Conservation (phyloP, 2,888 invertebrate genomes). For the Caenorhabditis sinica region DNA sequence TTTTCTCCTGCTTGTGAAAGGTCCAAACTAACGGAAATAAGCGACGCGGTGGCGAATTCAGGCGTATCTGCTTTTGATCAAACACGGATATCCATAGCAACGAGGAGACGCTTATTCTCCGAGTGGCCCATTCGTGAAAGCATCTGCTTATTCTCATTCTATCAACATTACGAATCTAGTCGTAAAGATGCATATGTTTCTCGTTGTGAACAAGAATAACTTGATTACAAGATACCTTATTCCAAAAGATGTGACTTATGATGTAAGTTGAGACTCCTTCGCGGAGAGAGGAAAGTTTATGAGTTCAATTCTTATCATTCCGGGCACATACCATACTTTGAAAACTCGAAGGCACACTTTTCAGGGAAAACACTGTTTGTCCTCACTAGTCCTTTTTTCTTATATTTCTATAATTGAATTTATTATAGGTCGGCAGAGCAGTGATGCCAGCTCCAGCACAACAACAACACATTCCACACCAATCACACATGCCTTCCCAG, state of each 20-base stretch:
- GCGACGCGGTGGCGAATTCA: neutral
- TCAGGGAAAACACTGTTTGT: neutral
- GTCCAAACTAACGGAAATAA: conserved; percentile 10
- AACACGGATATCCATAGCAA: conserved; percentile 17
- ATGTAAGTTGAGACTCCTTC: conserved; percentile 18
- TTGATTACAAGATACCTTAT: neutral
- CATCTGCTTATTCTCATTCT: conserved; percentile 2
- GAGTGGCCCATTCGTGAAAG: neutral
- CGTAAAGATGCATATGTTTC: conserved; percentile 11
- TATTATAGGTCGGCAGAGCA: conserved; percentile 58
- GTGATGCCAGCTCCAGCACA: conserved; percentile 49
- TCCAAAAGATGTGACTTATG: conserved; percentile 30
- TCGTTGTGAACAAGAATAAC: neutral
- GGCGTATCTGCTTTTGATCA: neutral
- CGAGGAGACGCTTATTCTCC: neutral
- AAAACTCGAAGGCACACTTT: conserved; percentile 17
- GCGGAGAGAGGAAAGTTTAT: conserved; percentile 4
- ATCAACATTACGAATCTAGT: neutral
- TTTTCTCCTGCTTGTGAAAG: neutral
- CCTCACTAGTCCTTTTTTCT: neutral
- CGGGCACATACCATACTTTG: conserved; percentile 28
- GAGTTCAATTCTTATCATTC: conserved; percentile 46
- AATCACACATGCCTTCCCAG: neutral
- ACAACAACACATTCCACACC: conserved; percentile 20
- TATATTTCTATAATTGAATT: neutral